These are phyloP conservation scores for Dinocampus coccinellae DNA, from an alignment of 2,888 invertebrate species.

Conservation along the genomic window DNA sequence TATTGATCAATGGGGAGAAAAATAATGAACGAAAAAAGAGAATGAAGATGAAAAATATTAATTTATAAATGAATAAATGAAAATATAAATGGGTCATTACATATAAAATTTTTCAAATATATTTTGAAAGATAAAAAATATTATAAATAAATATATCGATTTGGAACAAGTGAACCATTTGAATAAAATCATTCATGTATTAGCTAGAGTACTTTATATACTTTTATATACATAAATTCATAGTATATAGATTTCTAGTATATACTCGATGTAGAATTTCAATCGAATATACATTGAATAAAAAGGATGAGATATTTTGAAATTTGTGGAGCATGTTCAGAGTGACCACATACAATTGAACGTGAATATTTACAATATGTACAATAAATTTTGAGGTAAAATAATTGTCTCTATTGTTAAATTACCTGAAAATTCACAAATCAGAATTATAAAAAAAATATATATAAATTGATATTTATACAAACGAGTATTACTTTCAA, in stretches of 20 bases:
- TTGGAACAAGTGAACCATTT: conserved; percentile 13
- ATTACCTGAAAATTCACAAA: too few species aligned
- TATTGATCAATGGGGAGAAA: background rate
- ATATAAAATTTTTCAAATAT: too few species aligned
- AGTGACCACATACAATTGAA: background rate
- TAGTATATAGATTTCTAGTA: background rate
- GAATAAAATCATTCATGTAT: background rate
- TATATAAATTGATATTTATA: too few species aligned
- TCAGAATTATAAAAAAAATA: too few species aligned
- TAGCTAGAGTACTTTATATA: background rate
- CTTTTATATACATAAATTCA: background rate
- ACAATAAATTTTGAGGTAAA: too few species aligned
- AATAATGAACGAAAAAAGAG: background rate
- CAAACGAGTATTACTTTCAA: too few species aligned
- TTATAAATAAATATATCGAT: too few species aligned
- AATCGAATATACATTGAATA: conserved; percentile 23
- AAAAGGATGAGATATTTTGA: background rate
- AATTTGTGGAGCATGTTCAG: background rate
- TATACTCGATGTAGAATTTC: conserved; percentile 18
- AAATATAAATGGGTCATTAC: background rate
- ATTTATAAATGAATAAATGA: background rate
- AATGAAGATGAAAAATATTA: background rate
- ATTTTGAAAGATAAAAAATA: too few species aligned
- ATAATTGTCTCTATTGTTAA: too few species aligned
- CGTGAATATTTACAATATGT: conserved; percentile 14